A percentile compares a stretch with the other conserved stretches of the same genome.
Evolutionary conservation across 2,888 invertebrate species (phyloP).

Genomic region (Oscheius onirici): DNA sequence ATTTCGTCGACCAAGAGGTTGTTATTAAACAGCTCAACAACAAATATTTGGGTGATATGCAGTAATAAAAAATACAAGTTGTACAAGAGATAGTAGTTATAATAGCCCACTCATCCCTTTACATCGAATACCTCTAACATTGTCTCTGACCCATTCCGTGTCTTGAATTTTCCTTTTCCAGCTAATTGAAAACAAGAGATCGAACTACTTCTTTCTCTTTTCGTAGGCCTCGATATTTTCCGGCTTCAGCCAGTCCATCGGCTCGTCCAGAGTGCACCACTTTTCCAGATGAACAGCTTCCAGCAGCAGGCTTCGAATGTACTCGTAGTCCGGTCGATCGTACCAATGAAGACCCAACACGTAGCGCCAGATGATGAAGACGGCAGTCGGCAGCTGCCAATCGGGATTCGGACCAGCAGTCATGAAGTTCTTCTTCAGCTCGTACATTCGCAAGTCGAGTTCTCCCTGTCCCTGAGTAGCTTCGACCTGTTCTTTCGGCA

Average conservation of each 20-base stretch:
- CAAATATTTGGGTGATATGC: conserved; percentile 41
- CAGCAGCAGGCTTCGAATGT: neutral
- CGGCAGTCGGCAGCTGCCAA: neutral
- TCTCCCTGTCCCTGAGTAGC: neutral
- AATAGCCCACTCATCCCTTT: neutral
- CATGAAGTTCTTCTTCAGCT: neutral
- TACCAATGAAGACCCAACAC: neutral
- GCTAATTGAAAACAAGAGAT: no score
- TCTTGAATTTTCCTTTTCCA: no score
- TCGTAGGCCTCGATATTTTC: no score
- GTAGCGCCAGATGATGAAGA: neutral
- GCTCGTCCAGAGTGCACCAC: conserved; percentile 4
- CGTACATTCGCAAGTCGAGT: neutral
- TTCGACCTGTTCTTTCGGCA: neutral
- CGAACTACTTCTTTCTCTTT: no score
- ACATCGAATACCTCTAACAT: neutral
- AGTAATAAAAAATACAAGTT: no score
- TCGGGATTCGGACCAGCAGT: neutral
- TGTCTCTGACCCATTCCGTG: no score
- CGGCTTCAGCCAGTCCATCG: conserved; percentile 17
- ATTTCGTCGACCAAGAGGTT: conserved; percentile 72
- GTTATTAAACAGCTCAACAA: conserved; percentile 63
- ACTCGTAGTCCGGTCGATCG: conserved; percentile 14
- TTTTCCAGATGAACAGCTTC: neutral
- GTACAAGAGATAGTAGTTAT: neutral